Evolutionary conservation across 37 sponge, comb jelly and placozoan genomes (phyloP).

Genomic region (Mnemiopsis leidyi): DNA sequence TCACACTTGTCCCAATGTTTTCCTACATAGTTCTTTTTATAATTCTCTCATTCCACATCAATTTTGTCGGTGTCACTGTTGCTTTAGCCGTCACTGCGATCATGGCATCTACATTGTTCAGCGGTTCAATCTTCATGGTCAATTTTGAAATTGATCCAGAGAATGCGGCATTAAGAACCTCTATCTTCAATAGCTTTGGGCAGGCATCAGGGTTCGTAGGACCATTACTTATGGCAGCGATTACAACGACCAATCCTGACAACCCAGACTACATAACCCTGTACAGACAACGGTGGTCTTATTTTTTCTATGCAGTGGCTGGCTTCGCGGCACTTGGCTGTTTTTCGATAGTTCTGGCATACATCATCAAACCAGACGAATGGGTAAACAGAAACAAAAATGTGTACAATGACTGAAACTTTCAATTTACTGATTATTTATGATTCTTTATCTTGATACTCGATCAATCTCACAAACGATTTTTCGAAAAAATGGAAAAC

Average conservation of each 20-base stretch:
- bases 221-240: constrained; percentile 18
- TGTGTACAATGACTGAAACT: background rate
- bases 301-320: background rate
- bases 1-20: background rate
- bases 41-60: background rate
- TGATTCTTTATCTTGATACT: too few species aligned
- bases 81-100: background rate
- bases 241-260: background rate
- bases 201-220: constrained; percentile 21
- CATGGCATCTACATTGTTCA: background rate
- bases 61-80: background rate
- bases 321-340: constrained; percentile 1
- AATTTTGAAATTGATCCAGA: constrained; percentile 32
- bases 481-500: too few species aligned
- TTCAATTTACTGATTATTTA: too few species aligned
- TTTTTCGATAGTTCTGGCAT: background rate
- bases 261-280: background rate
- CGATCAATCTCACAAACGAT: too few species aligned
- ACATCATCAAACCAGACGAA: background rate
- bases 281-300: background rate
- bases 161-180: background rate
- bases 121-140: background rate
- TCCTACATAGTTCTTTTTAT: background rate
- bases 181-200: constrained; percentile 26
- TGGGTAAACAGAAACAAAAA: background rate